Percentiles rank a stretch among this genome's conserved stretches.
Conservation (phyloP, 2,113 vertebrate species). For the Datnioides undecimradiatus region DNA sequence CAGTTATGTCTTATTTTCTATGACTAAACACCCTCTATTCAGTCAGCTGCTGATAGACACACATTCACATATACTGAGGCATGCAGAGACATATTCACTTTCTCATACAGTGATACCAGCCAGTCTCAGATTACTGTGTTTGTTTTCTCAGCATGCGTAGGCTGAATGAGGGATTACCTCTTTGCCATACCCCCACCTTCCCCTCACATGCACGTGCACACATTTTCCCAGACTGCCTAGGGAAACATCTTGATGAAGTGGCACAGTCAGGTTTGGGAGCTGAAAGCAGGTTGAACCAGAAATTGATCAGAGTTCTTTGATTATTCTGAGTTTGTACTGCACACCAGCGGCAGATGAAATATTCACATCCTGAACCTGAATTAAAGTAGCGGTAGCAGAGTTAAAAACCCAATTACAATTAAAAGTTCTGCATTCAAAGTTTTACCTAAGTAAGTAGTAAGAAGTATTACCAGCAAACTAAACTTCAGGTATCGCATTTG, state of each 20-base stretch:
- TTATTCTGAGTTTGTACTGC: slow-evolving; percentile 6
- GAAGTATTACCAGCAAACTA: no score
- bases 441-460: not conserved
- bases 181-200: slow-evolving; percentile 13
- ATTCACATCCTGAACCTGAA: not conserved
- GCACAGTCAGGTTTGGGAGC: not conserved
- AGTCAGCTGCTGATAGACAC: not conserved
- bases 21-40: not conserved
- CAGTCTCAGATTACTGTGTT: not conserved
- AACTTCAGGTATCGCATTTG: not conserved
- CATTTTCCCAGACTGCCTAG: not conserved
- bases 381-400: not conserved
- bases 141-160: not conserved
- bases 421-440: not conserved
- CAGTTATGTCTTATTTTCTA: not conserved
- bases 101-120: slow-evolving; percentile 22
- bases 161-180: slow-evolving; percentile 39
- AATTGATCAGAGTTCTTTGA: not conserved
- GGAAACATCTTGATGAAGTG: not conserved
- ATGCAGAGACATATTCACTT: not conserved
- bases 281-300: slow-evolving; percentile 1
- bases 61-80: not conserved
- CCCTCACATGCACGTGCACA: not conserved
- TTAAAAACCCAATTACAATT: not conserved
- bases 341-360: slow-evolving; percentile 5